Percentiles rank a stretch among this genome's conserved stretches.
phyloP scores from a whole-genome alignment of 2,888 invertebrate species.

The Sussaba pulchella region DNA sequence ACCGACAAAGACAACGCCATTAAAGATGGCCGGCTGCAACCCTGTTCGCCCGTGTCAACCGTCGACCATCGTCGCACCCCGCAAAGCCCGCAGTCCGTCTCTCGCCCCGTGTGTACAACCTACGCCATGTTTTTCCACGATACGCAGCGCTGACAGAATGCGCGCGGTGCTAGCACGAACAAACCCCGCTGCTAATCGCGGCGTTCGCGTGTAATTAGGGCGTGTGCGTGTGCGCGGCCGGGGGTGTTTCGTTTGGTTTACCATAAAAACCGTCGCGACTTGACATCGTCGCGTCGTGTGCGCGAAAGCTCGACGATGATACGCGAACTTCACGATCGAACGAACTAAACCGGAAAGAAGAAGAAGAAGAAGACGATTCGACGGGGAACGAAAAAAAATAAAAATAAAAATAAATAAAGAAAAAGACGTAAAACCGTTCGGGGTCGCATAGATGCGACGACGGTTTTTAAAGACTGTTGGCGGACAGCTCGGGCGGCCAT shows the following conservation, averaged over 20 bases:
- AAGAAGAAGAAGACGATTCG: background rate
- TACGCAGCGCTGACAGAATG: slow-evolving; percentile 77
- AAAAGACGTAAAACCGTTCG: background rate
- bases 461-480: slow-evolving; percentile 60
- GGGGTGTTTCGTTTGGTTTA: slow-evolving; percentile 70
- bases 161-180: slow-evolving; percentile 74
- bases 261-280: slow-evolving; percentile 23
- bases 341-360: background rate
- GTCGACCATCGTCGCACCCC: slow-evolving; percentile 33
- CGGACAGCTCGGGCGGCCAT: slow-evolving; percentile 86
- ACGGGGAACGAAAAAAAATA: background rate
- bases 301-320: background rate
- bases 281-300: background rate
- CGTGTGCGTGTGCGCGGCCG: slow-evolving; percentile 77
- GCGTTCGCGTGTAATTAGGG: slow-evolving; percentile 78
- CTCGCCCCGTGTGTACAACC: slow-evolving; percentile 53
- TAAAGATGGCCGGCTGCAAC: slow-evolving; percentile 7
- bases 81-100: background rate
- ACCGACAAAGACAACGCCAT: too few species aligned
- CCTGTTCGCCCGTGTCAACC: too few species aligned
- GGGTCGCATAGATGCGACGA: slow-evolving; percentile 43
- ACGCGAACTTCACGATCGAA: background rate
- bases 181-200: slow-evolving; percentile 72
- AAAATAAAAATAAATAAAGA: background rate
- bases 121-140: slow-evolving; percentile 67